A percentile compares a stretch with the other conserved stretches of the same genome.
Evolutionary conservation across 2,113 vertebrate genomes (phyloP).

Genomic region (Petrocephalus microphthalmus): DNA sequence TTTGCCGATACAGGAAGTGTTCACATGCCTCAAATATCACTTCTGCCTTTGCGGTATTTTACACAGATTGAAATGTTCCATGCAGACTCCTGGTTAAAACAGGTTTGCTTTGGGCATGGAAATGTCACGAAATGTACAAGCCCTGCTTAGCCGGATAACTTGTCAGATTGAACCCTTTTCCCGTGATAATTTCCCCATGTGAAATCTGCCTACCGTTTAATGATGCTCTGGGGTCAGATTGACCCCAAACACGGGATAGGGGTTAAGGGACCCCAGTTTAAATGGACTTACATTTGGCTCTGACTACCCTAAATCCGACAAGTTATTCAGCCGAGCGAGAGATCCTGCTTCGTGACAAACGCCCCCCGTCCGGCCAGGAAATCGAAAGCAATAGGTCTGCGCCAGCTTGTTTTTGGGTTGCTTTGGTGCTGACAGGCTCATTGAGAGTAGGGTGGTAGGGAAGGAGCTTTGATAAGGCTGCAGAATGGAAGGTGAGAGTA

Average conservation of each 20-base stretch:
- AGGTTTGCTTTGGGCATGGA: neutral
- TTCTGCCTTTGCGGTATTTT: constrained; percentile 27
- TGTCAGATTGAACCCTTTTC: too few species aligned
- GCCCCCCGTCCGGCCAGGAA: neutral
- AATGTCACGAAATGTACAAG: neutral
- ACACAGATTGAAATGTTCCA: constrained; percentile 15
- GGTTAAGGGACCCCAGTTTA: neutral
- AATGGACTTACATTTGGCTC: neutral
- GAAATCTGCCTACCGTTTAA: too few species aligned
- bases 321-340: neutral
- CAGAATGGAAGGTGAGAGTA: constrained; percentile 11
- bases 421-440: neutral
- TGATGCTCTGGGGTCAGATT: too few species aligned
- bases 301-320: neutral
- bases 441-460: neutral
- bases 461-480: constrained; percentile 5
- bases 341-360: neutral
- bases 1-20: constrained; percentile 13
- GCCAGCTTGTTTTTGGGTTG: neutral
- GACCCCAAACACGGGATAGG: too few species aligned
- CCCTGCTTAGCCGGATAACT: neutral
- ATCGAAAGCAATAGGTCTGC: neutral
- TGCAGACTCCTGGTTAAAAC: neutral
- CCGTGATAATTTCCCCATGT: too few species aligned
- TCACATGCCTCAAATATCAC: constrained; percentile 5